Conservation (phyloP, 2,797 vertebrate species). For the Pogonophryne albipinna region DNA sequence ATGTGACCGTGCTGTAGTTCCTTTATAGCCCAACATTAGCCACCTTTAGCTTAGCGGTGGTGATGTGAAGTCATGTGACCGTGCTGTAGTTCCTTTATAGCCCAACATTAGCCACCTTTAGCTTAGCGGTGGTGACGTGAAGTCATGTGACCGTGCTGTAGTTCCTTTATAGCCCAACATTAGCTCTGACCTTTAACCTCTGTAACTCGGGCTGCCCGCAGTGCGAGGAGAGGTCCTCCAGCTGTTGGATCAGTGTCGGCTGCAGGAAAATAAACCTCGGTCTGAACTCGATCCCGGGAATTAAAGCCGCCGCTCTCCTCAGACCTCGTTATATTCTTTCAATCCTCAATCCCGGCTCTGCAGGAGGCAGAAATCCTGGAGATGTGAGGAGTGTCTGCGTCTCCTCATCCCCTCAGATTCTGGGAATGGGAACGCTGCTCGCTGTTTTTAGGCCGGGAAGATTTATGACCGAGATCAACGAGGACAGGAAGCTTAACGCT, state of each 20-base stretch:
- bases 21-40: too few species aligned
- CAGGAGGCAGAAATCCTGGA: not conserved
- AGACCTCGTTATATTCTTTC: conserved; percentile 11
- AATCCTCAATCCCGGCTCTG: not conserved
- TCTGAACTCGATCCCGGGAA: not conserved
- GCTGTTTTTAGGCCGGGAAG: not conserved
- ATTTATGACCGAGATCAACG: not conserved
- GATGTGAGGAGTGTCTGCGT: too few species aligned
- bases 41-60: too few species aligned
- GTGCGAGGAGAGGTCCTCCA: not conserved
- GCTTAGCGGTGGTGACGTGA: too few species aligned
- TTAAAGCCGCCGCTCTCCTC: not conserved
- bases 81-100: too few species aligned
- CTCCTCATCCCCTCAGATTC: not conserved
- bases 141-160: too few species aligned
- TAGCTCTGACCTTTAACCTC: not conserved
- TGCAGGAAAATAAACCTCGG: not conserved
- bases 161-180: too few species aligned
- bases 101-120: too few species aligned
- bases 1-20: too few species aligned
- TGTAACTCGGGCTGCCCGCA: not conserved
- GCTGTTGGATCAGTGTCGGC: not conserved
- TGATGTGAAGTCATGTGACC: too few species aligned
- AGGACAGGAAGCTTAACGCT: conserved; percentile 11
- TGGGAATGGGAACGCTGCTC: not conserved